Evolutionary conservation across 2,797 vertebrate species (phyloP), one percentile per base, ranked within the genome.

Genomic region (Halcyon chelicuti): DNA sequence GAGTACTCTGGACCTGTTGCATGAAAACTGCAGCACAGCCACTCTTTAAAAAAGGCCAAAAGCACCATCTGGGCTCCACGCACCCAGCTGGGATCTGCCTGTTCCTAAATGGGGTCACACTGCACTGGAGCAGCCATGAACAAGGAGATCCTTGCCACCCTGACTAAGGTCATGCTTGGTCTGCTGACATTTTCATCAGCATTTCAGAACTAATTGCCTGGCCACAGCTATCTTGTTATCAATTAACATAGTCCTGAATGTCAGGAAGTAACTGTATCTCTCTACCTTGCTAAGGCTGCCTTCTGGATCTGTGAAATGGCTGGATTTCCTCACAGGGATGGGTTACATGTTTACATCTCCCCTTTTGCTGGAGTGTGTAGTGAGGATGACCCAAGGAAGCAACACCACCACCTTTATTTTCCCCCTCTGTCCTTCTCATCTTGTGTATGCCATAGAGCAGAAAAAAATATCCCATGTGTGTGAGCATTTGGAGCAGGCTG

Each of bases 201-300:
- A 67, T 96, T 96, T 96, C 89, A 75, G 89, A 92, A 93, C 90
- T 92, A 93, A 96, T 96, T 96, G 90, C 91, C 40, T 79, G 80
- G 62, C 68, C 54, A 62, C 25, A 75, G 79, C 79, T 95, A 93
- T 94, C 85, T 95, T 87, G 51, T 95, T 92, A 80, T 96, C 94
- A 97, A 90, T 95, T 96, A 97, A 93, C 88, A 21, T 77, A 73
- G 77, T 40, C 75, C 90, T 54, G 94, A 94, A 96, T 96, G 83
- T 95, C 95, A 97, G 96, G 95, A 96, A 97, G 96, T 97, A 97
- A 97, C 91, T 74, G 55, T 95, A 96, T 95, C 95, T 82, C 91
- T 70, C 42, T 51, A 89, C 86, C 76, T 88, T 9, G 14, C 72
- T 63, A 29, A 74, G 79, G 76, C 81, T 92, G 94, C 58, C 86